phyloP scores from a whole-genome alignment of 2,113 vertebrate species.

The Oryzias javanicus region DNA sequence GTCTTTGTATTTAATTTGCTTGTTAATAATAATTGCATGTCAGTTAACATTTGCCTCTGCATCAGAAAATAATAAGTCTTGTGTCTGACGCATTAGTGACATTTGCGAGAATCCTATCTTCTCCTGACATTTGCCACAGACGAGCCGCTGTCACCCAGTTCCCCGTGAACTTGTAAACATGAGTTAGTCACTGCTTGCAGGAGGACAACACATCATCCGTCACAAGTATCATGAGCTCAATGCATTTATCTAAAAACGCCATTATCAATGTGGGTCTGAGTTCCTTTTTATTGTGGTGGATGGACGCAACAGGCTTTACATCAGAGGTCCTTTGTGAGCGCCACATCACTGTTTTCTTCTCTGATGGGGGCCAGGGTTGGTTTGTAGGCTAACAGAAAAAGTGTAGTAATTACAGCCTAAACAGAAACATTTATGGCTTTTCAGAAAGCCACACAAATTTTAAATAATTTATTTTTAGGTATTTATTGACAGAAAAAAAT shows the following conservation, averaged over 20 bases:
- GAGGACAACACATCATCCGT: not conserved
- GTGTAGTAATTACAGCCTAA: too few relatives aligned
- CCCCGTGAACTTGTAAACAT: slow-evolving; percentile 30
- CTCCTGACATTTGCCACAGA: slow-evolving; percentile 50
- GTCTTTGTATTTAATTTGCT: slow-evolving; percentile 2
- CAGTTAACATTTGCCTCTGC: slow-evolving; percentile 32
- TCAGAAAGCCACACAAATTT: too few relatives aligned
- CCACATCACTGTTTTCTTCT: too few relatives aligned
- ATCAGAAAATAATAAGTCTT: slow-evolving; percentile 14
- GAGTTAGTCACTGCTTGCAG: slow-evolving; percentile 32
- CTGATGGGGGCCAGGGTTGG: too few relatives aligned
- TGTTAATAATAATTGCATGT: slow-evolving; percentile 16
- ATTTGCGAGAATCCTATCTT: slow-evolving; percentile 44
- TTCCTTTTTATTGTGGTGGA: too few relatives aligned
- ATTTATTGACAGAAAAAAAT: too few relatives aligned
- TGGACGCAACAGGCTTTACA: too few relatives aligned
- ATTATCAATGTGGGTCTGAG: not conserved
- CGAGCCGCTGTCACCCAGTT: slow-evolving; percentile 23
- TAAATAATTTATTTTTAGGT: too few relatives aligned
- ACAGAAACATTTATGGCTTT: too few relatives aligned
- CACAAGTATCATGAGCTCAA: slow-evolving; percentile 1
- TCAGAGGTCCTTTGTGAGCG: too few relatives aligned
- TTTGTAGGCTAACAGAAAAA: too few relatives aligned
- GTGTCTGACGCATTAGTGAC: slow-evolving; percentile 33
- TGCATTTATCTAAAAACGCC: slow-evolving; percentile 2